Evolutionary conservation across 2,113 vertebrate species (phyloP).

Genomic region (Otolemur garnettii): DNA sequence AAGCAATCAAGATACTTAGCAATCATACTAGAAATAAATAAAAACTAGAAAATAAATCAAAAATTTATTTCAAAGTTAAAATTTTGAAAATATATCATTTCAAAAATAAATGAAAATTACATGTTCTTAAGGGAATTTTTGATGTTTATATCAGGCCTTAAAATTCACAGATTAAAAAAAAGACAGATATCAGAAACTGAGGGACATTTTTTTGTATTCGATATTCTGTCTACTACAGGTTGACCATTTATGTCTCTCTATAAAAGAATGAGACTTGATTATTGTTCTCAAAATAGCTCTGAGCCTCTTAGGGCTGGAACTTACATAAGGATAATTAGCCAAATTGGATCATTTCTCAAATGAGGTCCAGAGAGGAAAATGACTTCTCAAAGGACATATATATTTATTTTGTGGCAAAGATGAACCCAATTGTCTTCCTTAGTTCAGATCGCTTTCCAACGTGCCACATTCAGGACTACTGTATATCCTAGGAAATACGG

Average conservation of each 20-base stretch:
- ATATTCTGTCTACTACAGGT: neutral
- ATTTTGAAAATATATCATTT: neutral
- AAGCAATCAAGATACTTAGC: neutral
- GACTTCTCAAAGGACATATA: neutral
- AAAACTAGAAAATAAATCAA: no score
- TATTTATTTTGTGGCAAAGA: neutral
- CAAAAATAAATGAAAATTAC: neutral
- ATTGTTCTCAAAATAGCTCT: neutral
- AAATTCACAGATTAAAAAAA: neutral
- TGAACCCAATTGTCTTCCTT: neutral
- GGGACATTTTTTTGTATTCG: neutral
- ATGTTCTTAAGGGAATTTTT: neutral
- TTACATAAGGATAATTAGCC: neutral
- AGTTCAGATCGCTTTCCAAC: neutral
- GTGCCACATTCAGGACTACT: neutral
- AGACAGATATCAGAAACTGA: neutral
- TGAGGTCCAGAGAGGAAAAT: neutral
- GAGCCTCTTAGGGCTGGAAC: neutral
- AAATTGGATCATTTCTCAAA: neutral
- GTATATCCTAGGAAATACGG: neutral
- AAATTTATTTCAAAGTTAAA: no score
- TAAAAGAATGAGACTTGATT: neutral
- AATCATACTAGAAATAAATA: neutral
- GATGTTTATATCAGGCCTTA: neutral
- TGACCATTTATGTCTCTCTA: neutral